Base-by-base conservation (phyloP, 1,140 invertebrate species). In the Microplitis demolitor region DNA sequence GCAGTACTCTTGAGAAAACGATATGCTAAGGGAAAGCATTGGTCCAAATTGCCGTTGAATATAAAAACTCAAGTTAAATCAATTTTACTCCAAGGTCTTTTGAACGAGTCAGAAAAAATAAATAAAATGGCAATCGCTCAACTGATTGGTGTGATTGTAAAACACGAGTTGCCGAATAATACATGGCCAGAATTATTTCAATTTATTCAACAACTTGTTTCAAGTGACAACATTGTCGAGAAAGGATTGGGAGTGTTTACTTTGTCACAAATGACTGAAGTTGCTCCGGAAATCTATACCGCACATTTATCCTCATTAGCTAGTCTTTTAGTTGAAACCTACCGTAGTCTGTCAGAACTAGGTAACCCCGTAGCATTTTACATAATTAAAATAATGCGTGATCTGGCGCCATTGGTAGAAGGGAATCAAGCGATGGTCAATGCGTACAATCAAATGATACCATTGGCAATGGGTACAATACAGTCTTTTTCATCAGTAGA, bases 111-210 rank as follows among this genome's bases (percentile, higher is more conserved):
- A 69, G 90, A 91, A 71, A 91, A 90, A 77, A 82, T 80, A 51
- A 91, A 93, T 1, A 90, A 90, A 76, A 92, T 90, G 81, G 81
- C 89, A 3, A 90, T 93, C 71, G 90, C 90, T 9, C 90, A 91
- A 78, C 84, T 93, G 63, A 88, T 92, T 75, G 93, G 91, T 16
- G 88, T 89, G 2, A 87, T 95, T 66, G 89, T 92, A 16, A 93
- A 91, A 74, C 92, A 94, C 85, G 93, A 95, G 84, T 85, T 93
- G 66, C 88, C 90, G 9, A 87, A 87, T 51, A 90, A 91, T 76
- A 78, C 82, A 8, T 95, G 93, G 93, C 90, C 90, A 6, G 91
- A 94, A 78, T 81, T 95, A 39, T 87, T 94, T 54, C 88, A 91
- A 70, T 92, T 94, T 78, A 84, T 94, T 60, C 86, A 91, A 71